Base-by-base conservation (phyloP, 1,140 invertebrate species). In the Vanessa atalanta region DNA sequence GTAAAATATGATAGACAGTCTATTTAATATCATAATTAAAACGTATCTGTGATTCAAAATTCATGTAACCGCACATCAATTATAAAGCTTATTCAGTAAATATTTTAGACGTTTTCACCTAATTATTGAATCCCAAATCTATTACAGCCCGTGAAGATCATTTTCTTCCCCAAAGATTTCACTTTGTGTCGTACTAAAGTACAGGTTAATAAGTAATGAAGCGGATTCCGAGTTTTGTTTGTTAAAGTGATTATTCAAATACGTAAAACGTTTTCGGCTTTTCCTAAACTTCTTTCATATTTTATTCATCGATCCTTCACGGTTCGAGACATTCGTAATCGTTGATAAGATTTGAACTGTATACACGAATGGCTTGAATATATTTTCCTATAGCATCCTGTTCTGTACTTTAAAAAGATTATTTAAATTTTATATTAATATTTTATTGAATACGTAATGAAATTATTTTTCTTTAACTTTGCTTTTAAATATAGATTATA, bases 181-280 rank as follows among this genome's bases (percentile, higher is more conserved):
- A 60, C 47, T 69, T 63, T 73, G 69, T 74, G 51, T 84, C 86
- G 85, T 79, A 83, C 78, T 83, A 80, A 83, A 87, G 83, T 77
- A 81, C 85, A 89, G 88, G 86, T 92, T 91, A 93, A 90, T 93
- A 93, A 93, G 83, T 91, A 92, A 93, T 93, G 91, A 91, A 88
- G 86, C 75, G 83, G 82, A 87, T 88, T 89, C 85, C 77, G 88
- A 90, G 84, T 91, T 92, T 89, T 92, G 88, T 93, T 92, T 93
- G 89, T 88, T 91, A 89, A 93, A 92, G 86, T 90, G 88, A 93
- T 93, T 93, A 93, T 92, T 93, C 89, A 92, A 93, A 93, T 93
- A 91, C 83, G 87, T 83, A 92, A 93, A 93, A 89, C 90, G 89
- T 90, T 91, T 90, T 88, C 82, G 88, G 89, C 83, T 90, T 88